Base-by-base conservation (phyloP, 92 coral and sea anemone genomes). In the Anthopleura xanthogrammica region DNA sequence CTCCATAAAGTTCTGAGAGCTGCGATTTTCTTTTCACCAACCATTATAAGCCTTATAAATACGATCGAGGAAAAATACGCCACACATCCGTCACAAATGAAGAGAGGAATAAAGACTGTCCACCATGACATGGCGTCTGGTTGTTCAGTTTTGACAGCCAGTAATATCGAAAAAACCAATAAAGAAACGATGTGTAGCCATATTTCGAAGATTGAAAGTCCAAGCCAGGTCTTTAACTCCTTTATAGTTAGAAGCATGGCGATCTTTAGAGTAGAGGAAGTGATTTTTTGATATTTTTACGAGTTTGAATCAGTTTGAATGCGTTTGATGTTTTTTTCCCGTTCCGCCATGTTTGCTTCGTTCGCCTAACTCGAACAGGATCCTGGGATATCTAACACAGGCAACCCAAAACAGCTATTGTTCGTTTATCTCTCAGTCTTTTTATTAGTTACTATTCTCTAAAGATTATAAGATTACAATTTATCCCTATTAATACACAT, bases 1-100 rank as follows among this genome's bases (percentile, higher is more conserved):
- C 92, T 97, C 99, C 99, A 97, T 19, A 94, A 85, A 78, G 99
- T 97, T 87, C 99, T 91, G 75, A 84, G 83, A 22, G 95, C 99
- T 17, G 99, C 95, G 55, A 90, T 83, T 56, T 95, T 91, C 77
- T 82, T 87, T 77, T 97, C 98, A 5, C 93, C 95, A 42, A 80
- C 91, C 62, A 97, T 77, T 46, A 87, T 83, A 52, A 97, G 95
- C 88, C 99, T 95, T 54, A 97, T 90, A 77, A 94, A 94, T 65
- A 97, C 99, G 50, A 97, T 97, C 43, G 98, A 89, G 14, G 94
- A 88, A 79, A 97, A 97, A 86, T 97, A 97, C 16, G 93, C 97
- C 66, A 90, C 88, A 80, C 99, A 97, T 12, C 99, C 99, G 78
- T 97, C 99, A 80, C 98, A 97, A 72, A 83, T 89, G 81, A 92